Conservation (phyloP, 2,113 vertebrate genomes). For the Urocitellus parryii region DNA sequence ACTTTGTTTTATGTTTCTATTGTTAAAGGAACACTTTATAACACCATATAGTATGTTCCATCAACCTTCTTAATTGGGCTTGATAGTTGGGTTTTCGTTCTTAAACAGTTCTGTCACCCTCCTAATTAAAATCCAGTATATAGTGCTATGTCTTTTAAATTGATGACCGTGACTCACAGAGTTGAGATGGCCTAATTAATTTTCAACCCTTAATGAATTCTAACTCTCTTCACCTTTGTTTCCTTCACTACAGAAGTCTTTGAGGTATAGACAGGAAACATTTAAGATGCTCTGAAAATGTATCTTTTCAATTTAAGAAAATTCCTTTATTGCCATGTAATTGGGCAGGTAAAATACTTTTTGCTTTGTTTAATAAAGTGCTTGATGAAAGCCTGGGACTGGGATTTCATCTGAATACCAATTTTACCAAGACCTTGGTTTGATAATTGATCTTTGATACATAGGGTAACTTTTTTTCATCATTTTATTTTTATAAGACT, state of each 20-base stretch:
- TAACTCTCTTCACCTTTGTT: constrained; percentile 61
- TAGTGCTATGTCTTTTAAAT: constrained; percentile 52
- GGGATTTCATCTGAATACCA: neutral
- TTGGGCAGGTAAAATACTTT: neutral
- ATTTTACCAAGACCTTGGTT: neutral
- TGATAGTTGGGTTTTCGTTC: constrained; percentile 79
- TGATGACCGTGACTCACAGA: constrained; percentile 62
- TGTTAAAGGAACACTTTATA: constrained; percentile 48
- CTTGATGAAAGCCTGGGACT: neutral
- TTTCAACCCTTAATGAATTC: constrained; percentile 72
- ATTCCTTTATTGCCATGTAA: constrained; percentile 1
- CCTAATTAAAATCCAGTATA: constrained; percentile 79
- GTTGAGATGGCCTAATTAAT: constrained; percentile 79
- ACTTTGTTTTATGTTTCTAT: constrained; percentile 42
- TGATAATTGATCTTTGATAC: constrained; percentile 10
- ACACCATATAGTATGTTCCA: constrained; percentile 44
- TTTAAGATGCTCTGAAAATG: neutral
- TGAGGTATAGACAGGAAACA: constrained; percentile 65
- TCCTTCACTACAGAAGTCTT: constrained; percentile 64
- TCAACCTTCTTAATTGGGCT: constrained; percentile 78
- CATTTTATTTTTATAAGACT: neutral
- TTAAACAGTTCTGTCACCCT: constrained; percentile 68
- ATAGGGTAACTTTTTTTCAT: constrained; percentile 2
- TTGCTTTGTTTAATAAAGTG: neutral
- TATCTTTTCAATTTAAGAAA: constrained; percentile 41